Evolutionary conservation across 2,113 vertebrate species (phyloP).

Genomic region (Panthera leo): DNA sequence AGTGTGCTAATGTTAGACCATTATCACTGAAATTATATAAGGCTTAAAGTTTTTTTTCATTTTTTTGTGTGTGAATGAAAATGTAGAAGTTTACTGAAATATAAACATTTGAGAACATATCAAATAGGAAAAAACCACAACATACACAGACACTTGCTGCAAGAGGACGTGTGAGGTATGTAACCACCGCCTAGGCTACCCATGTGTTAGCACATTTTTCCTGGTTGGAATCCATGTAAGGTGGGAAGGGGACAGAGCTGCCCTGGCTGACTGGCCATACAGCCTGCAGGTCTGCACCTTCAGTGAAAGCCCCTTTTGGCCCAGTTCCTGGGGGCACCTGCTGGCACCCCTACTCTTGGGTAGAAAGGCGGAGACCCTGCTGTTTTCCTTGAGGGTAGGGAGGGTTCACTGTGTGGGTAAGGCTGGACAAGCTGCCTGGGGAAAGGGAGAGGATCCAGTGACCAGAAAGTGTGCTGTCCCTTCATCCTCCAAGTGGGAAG

Average conservation of each 20-base stretch:
- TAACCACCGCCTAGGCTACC: conserved; percentile 83
- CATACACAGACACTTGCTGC: conserved; percentile 86
- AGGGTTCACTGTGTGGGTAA: not conserved
- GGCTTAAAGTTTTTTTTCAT: not conserved
- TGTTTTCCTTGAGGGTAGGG: not conserved
- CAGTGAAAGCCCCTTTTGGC: not conserved
- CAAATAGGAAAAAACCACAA: conserved; percentile 85
- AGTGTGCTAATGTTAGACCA: not conserved
- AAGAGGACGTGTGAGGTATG: conserved; percentile 85
- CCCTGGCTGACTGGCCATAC: conserved; percentile 35
- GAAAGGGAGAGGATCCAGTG: not conserved
- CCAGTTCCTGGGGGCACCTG: not conserved
- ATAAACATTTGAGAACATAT: conserved; percentile 86
- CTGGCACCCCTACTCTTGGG: not conserved
- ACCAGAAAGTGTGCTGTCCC: not conserved
- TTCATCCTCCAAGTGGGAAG: conserved; percentile 3
- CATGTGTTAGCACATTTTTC: conserved; percentile 77
- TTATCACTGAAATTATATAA: not conserved
- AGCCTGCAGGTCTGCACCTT: not conserved
- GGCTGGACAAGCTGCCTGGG: not conserved
- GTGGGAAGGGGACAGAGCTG: conserved; percentile 68
- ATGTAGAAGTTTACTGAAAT: conserved; percentile 89
- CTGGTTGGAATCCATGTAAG: conserved; percentile 81
- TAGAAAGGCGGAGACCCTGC: not conserved
- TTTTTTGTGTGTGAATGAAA: conserved; percentile 71